These are phyloP conservation scores for Oncorhynchus kisutch DNA, from an alignment of 2,113 vertebrate species.

Conservation along the genomic window DNA sequence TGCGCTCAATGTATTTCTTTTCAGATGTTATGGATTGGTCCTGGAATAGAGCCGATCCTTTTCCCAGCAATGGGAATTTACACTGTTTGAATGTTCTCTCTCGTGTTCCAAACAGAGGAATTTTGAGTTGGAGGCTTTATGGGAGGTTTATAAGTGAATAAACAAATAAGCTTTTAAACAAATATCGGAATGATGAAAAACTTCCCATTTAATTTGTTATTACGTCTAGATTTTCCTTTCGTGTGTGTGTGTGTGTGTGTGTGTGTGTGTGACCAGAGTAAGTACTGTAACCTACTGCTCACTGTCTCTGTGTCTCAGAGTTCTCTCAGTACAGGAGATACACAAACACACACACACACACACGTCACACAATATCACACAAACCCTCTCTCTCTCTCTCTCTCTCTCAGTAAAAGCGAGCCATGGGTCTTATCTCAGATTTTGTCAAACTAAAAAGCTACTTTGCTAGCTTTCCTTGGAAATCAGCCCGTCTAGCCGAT, in stretches of 20 bases:
- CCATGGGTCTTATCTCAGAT: conserved; percentile 66
- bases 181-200: conserved; percentile 48
- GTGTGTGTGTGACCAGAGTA: conserved; percentile 4
- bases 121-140: conserved; percentile 35
- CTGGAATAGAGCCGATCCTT: conserved; percentile 65
- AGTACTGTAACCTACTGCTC: too few relatives aligned
- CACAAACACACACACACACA: background rate
- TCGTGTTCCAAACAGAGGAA: conserved; percentile 48
- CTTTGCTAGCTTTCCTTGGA: conserved; percentile 57
- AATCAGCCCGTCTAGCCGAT: conserved; percentile 36
- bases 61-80: conserved; percentile 73
- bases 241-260: conserved; percentile 20
- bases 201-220: conserved; percentile 56
- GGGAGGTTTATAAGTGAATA: conserved; percentile 53
- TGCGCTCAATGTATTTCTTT: conserved; percentile 67
- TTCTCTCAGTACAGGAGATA: conserved; percentile 34
- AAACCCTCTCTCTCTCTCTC: conserved; percentile 3
- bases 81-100: conserved; percentile 64
- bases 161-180: conserved; percentile 45
- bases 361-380: too few relatives aligned
- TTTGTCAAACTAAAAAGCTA: conserved; percentile 68
- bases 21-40: conserved; percentile 74
- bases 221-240: conserved; percentile 24
- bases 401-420: conserved; percentile 48
- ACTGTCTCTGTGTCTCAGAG: conserved; percentile 28